A percentile compares a stretch with the other conserved stretches of the same genome.
Evolutionary conservation across 2,797 vertebrate species (phyloP).

Genomic region (Acanthurus lineatus): DNA sequence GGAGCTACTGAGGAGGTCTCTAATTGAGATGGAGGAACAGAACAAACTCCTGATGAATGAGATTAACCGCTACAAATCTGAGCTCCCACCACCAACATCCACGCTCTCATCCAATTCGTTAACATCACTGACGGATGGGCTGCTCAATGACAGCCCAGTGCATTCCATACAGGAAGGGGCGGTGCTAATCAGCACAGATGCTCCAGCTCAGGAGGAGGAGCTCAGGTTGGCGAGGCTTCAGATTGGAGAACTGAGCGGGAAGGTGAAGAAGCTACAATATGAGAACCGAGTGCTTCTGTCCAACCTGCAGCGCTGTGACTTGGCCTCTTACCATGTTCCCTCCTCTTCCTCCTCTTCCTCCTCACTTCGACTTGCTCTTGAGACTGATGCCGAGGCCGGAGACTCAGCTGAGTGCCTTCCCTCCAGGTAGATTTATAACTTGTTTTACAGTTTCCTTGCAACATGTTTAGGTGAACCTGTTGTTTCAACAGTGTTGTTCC

Average conservation of each 20-base stretch:
- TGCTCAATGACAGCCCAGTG: constrained; percentile 76
- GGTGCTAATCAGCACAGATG: constrained; percentile 88
- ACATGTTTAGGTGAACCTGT: background rate
- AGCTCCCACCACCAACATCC: constrained; percentile 81
- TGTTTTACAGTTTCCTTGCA: too few species aligned
- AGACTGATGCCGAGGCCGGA: constrained; percentile 93
- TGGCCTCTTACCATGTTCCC: constrained; percentile 91
- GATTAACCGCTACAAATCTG: constrained; percentile 94
- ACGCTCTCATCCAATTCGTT: constrained; percentile 55
- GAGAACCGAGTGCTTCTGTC: constrained; percentile 97
- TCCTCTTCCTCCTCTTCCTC: constrained; percentile 74
- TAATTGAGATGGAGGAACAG: constrained; percentile 97
- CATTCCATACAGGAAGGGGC: constrained; percentile 90
- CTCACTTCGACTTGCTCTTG: constrained; percentile 87
- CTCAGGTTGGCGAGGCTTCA: constrained; percentile 91
- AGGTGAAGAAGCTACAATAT: constrained; percentile 98
- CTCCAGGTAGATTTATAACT: constrained; percentile 59
- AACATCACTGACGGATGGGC: constrained; percentile 64
- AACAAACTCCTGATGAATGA: constrained; percentile 97
- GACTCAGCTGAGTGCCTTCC: constrained; percentile 95
- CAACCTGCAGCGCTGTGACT: constrained; percentile 96
- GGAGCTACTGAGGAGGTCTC: constrained; percentile 93
- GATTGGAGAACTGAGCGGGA: constrained; percentile 94
- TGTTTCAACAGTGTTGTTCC: background rate
- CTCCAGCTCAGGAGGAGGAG: constrained; percentile 89